A percentile compares a stretch with the other conserved stretches of the same genome.
phyloP scores from a whole-genome alignment of 2,113 vertebrate species.

The Petroica traversi region DNA sequence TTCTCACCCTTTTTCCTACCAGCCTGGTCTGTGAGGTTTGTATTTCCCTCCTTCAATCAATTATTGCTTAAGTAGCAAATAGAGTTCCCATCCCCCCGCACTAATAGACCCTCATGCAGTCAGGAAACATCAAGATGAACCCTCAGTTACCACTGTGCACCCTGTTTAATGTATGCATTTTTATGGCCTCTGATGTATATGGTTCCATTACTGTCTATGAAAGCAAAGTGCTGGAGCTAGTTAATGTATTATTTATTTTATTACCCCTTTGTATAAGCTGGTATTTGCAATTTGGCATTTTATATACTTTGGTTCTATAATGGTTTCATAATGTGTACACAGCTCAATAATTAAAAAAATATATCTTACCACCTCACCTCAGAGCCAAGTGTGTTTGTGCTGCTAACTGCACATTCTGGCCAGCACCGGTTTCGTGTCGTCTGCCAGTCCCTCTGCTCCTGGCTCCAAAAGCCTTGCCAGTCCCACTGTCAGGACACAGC shows the following conservation, averaged over 20 bases:
- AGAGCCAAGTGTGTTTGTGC: slow-evolving; percentile 21
- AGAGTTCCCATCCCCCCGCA: neutral
- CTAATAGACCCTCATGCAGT: slow-evolving; percentile 15
- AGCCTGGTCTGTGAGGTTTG: slow-evolving; percentile 22
- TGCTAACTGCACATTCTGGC: neutral
- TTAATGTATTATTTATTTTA: slow-evolving; percentile 79
- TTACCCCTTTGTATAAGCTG: slow-evolving; percentile 66
- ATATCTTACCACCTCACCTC: slow-evolving; percentile 38
- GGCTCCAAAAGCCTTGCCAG: accelerated
- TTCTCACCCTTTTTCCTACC: slow-evolving; percentile 58
- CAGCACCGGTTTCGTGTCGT: accelerated
- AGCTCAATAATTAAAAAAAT: slow-evolving; percentile 73
- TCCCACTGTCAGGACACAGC: neutral
- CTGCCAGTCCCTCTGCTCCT: neutral
- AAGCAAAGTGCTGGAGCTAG: slow-evolving; percentile 24
- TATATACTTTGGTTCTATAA: slow-evolving; percentile 62
- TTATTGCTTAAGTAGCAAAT: slow-evolving; percentile 52
- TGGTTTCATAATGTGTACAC: slow-evolving; percentile 69
- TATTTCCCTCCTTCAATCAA: slow-evolving; percentile 59
- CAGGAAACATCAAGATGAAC: slow-evolving; percentile 26
- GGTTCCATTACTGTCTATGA: slow-evolving; percentile 36
- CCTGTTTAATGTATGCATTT: slow-evolving; percentile 48
- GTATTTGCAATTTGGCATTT: slow-evolving; percentile 64
- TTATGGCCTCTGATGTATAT: slow-evolving; percentile 53
- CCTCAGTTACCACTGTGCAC: neutral